phyloP scores from a whole-genome alignment of 2,888 invertebrate genomes.

The Lasioglossum morio region DNA sequence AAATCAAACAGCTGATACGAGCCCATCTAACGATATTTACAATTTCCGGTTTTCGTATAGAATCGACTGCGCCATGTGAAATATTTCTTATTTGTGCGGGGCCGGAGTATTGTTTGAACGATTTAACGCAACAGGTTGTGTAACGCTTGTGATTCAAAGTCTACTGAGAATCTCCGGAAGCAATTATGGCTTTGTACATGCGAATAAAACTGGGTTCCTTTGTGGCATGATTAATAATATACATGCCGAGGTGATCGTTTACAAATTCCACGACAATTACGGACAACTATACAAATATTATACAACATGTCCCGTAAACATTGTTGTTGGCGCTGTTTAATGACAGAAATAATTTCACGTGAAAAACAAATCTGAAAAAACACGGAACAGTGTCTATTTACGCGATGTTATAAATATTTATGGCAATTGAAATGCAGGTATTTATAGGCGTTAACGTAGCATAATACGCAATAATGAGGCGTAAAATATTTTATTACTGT shows the following conservation, averaged over 20 bases:
- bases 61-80: slow-evolving; percentile 12
- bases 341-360: neutral
- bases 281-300: neutral
- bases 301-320: neutral
- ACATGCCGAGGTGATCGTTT: neutral
- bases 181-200: slow-evolving; percentile 35
- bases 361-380: neutral
- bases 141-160: slow-evolving; percentile 52
- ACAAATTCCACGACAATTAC: neutral
- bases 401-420: neutral
- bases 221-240: slow-evolving; percentile 11
- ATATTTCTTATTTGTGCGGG: slow-evolving; percentile 21
- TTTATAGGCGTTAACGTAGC: neutral
- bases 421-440: neutral
- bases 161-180: slow-evolving; percentile 51
- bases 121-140: slow-evolving; percentile 48
- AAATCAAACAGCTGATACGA: neutral
- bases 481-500: neutral
- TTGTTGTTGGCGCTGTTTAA: no score
- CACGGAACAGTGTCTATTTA: neutral
- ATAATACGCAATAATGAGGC: neutral
- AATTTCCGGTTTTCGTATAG: slow-evolving; percentile 39
- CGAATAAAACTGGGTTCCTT: slow-evolving; percentile 32
- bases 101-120: slow-evolving; percentile 28
- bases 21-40: slow-evolving; percentile 1